Conservation (phyloP, 2,113 vertebrate species). For the Hippocampus zosterae region DNA sequence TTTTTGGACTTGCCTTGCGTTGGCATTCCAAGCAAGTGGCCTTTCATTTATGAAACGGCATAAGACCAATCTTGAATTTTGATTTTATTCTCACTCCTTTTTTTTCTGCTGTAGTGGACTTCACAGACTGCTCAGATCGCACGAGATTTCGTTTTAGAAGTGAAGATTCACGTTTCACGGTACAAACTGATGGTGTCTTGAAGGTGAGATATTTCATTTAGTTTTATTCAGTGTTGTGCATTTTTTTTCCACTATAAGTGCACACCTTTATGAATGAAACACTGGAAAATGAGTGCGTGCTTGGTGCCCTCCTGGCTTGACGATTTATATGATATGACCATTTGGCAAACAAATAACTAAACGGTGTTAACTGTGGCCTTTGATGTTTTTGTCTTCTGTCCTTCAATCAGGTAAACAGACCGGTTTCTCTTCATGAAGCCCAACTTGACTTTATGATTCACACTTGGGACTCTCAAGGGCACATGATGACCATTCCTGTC, state of each 20-base stretch:
- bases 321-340: background rate
- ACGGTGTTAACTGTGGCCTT: background rate
- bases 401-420: slow-evolving; percentile 47
- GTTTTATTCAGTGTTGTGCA: background rate
- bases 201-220: slow-evolving; percentile 35
- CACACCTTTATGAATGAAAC: background rate
- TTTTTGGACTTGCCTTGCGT: too few species aligned
- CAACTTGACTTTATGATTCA: slow-evolving; percentile 45
- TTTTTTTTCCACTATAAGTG: background rate
- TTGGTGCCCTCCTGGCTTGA: background rate
- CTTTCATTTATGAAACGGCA: too few species aligned
- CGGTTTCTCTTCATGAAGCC: slow-evolving; percentile 43
- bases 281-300: background rate
- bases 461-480: slow-evolving; percentile 46
- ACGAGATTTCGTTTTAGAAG: slow-evolving; percentile 24
- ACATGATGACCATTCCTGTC: slow-evolving; percentile 39
- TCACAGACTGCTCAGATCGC: slow-evolving; percentile 53
- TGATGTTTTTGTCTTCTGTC: background rate
- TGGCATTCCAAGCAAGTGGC: too few species aligned
- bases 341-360: background rate
- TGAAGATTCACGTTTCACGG: slow-evolving; percentile 44
- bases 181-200: slow-evolving; percentile 51
- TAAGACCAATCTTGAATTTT: background rate
- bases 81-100: too few species aligned
- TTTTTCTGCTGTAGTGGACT: slow-evolving; percentile 47